Conservation (phyloP, 2,113 vertebrate species). For the Cercopithecus mona region DNA sequence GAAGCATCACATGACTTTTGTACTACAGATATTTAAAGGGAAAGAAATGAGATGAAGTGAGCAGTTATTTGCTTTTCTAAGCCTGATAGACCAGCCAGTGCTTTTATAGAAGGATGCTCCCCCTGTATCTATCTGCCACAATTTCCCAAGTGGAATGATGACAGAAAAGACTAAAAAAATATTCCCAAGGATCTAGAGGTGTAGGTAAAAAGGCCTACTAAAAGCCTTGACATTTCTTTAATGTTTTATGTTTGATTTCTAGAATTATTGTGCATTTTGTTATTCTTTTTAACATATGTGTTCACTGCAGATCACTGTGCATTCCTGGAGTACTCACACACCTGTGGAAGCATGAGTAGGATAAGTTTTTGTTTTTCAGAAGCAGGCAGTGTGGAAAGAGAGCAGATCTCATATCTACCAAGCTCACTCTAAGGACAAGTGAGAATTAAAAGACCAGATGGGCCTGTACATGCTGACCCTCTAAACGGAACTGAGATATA, state of each 20-base stretch:
- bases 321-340: too few species aligned
- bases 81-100: fast-evolving
- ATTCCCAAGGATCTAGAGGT: too few species aligned
- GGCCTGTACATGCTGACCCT: not conserved
- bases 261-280: not conserved
- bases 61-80: not conserved
- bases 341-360: not conserved
- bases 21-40: not conserved
- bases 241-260: not conserved
- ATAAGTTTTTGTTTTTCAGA: not conserved
- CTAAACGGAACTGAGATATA: not conserved
- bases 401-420: not conserved
- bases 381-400: not conserved
- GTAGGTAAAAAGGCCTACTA: not conserved
- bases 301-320: not conserved
- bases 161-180: not conserved
- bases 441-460: not conserved
- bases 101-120: not conserved
- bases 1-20: not conserved
- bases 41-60: not conserved
- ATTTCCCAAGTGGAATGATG: fast-evolving
- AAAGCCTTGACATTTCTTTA: not conserved
- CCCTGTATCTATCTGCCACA: fast-evolving
- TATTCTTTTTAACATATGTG: not conserved
- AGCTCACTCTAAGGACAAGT: not conserved